phyloP scores from a whole-genome alignment of 2,797 vertebrate genomes.

The Cheirogaleus major region DNA sequence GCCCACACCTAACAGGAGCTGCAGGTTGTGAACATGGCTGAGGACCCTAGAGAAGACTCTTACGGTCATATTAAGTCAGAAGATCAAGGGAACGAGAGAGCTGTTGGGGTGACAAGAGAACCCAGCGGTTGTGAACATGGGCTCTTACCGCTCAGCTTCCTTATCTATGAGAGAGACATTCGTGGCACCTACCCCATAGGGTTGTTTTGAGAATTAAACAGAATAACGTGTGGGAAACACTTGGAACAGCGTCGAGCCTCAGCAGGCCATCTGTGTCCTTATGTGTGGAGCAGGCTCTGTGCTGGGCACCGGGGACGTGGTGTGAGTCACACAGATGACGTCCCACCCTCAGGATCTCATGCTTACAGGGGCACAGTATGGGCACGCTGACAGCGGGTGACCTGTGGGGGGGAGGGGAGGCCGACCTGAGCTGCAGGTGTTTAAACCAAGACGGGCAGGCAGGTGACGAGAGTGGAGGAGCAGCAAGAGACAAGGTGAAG shows the following conservation, averaged over 20 bases:
- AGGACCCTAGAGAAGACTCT: neutral
- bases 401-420: neutral
- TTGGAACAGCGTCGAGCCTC: neutral
- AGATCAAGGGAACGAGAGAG: neutral
- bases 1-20: neutral
- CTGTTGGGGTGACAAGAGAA: neutral
- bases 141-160: neutral
- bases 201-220: neutral
- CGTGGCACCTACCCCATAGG: neutral
- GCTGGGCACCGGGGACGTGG: neutral
- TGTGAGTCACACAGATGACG: neutral
- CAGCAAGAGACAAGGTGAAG: neutral
- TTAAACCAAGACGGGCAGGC: neutral
- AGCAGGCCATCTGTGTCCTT: neutral
- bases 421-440: neutral
- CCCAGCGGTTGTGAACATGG: neutral
- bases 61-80: neutral
- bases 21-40: neutral
- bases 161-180: neutral
- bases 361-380: neutral
- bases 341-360: neutral
- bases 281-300: neutral
- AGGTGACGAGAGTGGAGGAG: neutral
- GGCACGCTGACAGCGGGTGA: neutral
- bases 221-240: neutral